Conservation (phyloP, 35 echinoderm and acorn worm genomes). For the Heliocidaris tuberculata region DNA sequence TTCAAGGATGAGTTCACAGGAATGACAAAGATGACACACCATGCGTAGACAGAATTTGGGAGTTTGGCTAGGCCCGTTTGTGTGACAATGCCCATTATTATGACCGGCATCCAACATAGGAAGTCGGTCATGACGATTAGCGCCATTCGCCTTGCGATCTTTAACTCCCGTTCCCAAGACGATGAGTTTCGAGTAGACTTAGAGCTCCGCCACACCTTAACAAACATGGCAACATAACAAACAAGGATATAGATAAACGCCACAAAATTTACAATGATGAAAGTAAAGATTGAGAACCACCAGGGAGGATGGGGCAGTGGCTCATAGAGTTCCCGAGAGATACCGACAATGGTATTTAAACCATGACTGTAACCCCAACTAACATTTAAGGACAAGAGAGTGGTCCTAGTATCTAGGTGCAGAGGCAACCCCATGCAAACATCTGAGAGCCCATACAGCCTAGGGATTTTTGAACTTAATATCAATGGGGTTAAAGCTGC, state of each 20-base stretch:
- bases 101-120: constrained; percentile 54
- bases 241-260: background rate
- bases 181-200: background rate
- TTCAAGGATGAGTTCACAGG: constrained; percentile 63
- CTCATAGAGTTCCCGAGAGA: background rate
- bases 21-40: constrained; percentile 52
- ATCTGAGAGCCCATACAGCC: constrained; percentile 58
- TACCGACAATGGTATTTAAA: background rate
- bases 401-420: background rate
- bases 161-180: background rate
- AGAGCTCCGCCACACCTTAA: background rate
- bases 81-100: constrained; percentile 47
- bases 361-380: background rate
- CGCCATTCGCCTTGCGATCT: constrained; percentile 24
- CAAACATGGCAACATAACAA: constrained; percentile 7
- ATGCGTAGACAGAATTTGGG: constrained; percentile 42
- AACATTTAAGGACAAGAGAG: background rate
- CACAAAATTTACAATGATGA: background rate
- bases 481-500: background rate
- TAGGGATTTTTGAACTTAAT: background rate
- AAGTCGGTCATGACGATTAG: constrained; percentile 50
- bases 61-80: background rate
- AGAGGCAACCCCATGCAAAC: constrained; percentile 71
- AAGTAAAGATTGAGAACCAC: too few relatives aligned
- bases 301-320: too few relatives aligned